phyloP scores from a whole-genome alignment of 2,888 invertebrate species.

The Helleia helle region DNA sequence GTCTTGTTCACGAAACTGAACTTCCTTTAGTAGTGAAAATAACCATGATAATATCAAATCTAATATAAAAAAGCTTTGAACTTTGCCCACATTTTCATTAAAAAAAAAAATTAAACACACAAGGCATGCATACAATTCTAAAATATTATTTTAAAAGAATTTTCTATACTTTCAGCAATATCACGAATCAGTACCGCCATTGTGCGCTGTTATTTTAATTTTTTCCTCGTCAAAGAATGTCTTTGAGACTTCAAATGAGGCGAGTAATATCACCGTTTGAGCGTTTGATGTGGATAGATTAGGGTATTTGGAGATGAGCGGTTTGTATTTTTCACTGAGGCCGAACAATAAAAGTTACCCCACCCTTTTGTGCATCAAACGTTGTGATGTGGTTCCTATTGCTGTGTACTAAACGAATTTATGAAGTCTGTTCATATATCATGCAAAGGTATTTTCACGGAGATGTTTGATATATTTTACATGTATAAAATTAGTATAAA shows the following conservation, averaged over 20 bases:
- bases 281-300: slow-evolving; percentile 51
- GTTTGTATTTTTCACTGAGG: slow-evolving; percentile 52
- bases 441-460: no score
- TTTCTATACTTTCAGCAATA: slow-evolving; percentile 46
- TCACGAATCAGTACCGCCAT: slow-evolving; percentile 39
- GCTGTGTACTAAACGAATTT: background rate
- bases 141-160: slow-evolving; percentile 37
- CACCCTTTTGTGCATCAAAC: slow-evolving; percentile 39
- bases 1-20: no score
- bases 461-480: no score
- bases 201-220: slow-evolving; percentile 63
- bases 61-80: no score
- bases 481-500: no score
- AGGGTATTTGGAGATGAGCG: slow-evolving; percentile 52
- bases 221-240: slow-evolving; percentile 60
- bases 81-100: no score
- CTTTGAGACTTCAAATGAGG: slow-evolving; percentile 71
- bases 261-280: slow-evolving; percentile 65
- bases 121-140: no score
- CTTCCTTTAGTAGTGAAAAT: no score
- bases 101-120: no score
- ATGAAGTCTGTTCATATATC: no score
- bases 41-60: no score
- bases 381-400: slow-evolving; percentile 26
- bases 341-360: slow-evolving; percentile 41